Base-by-base conservation (phyloP, 2,797 vertebrate genomes). In the Dryobates pubescens region DNA sequence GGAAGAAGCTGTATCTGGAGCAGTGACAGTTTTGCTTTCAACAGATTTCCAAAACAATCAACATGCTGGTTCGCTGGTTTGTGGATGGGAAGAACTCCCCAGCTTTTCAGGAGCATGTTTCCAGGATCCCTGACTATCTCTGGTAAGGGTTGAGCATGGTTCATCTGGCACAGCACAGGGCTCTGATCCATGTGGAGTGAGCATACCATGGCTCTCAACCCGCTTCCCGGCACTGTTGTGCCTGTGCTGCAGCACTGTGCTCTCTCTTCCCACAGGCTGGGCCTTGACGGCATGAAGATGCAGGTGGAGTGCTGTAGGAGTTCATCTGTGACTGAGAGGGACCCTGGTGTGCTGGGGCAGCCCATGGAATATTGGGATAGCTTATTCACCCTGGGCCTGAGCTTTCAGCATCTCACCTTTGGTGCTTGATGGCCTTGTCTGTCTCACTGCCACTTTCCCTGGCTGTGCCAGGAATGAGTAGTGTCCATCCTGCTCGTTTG, bases 251-350 rank as follows among this genome's bases (percentile, higher is more conserved):
- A 93, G 80, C 87, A 16, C 81, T 85, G 23, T 87, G 53, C 56
- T 79, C 64, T 96, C 17, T 95, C 64, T 95, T 89, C 77, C 89
- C 84, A 10, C 97, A 99, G 99, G 99, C 85, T 99, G 92, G 99
- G 99, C 62, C 97, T 99, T 7, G 99, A 99, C 6, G 99, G 99
- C 32, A 98, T 99, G 98, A 99, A 99, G 96, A 99, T 99, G 99
- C 99, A 99, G 99, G 99, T 99, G 91, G 97, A 96, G 68, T 79
- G 56, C 86, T 83, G 34, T 57, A 54, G 75, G 58, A 92, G 27
- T 71, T 65, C 79, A 51, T 15, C 67, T 86, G 59, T 82, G 79
- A 67, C 79, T 78, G 59, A 70, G 58, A 68, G 75, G 78, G 81
- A 85, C 30, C 6, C 20, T 82, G 53, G 27, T 20, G 0, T 86